Conservation (phyloP, 2,797 vertebrate species). For the Artibeus jamaicensis region DNA sequence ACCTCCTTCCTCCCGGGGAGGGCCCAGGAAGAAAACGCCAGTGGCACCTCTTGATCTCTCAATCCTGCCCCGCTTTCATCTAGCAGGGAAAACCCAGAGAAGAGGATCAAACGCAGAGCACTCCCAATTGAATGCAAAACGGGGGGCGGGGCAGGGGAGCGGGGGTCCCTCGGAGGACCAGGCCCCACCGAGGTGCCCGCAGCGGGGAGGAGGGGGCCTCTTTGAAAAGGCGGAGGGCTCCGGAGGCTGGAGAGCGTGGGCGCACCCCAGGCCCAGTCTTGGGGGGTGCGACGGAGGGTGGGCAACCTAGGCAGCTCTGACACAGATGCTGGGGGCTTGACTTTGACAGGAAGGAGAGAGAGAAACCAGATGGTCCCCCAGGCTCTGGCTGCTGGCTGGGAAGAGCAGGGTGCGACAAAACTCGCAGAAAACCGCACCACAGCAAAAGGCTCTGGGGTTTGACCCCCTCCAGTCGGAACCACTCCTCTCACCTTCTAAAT, state of each 20-base stretch:
- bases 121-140: slow-evolving; percentile 57
- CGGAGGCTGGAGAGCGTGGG: fast-evolving
- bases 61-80: slow-evolving; percentile 52
- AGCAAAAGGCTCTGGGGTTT: background rate
- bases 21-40: slow-evolving; percentile 28
- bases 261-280: too few relatives aligned
- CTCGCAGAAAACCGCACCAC: background rate
- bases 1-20: background rate
- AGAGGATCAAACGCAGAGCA: slow-evolving; percentile 65
- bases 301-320: background rate
- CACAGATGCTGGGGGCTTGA: background rate
- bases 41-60: slow-evolving; percentile 55
- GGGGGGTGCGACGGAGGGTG: background rate
- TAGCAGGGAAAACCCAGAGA: background rate
- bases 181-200: background rate
- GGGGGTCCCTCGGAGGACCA: background rate
- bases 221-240: background rate
- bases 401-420: background rate
- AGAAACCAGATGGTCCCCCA: background rate
- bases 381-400: background rate
- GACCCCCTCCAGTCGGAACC: too few relatives aligned
- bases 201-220: background rate
- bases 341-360: background rate
- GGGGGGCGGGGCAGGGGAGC: slow-evolving; percentile 36
- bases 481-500: background rate